A percentile compares a stretch with the other conserved stretches of the same genome.
Evolutionary conservation across 2,113 vertebrate species (phyloP).

Genomic region (Dryoscopus gambensis): DNA sequence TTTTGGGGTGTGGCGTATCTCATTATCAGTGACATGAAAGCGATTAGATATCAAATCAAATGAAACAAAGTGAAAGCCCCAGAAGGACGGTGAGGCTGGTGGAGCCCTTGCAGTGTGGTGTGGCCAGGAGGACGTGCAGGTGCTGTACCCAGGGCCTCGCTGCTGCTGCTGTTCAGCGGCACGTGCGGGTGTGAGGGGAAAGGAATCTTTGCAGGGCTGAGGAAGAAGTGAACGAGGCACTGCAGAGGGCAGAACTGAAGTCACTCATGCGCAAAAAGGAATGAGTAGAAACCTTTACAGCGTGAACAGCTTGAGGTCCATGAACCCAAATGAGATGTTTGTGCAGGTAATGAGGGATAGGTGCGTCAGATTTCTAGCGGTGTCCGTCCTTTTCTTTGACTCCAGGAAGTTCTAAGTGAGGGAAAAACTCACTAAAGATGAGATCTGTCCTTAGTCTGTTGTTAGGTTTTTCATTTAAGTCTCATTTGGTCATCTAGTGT

Average conservation of each 20-base stretch:
- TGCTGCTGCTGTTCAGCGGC: neutral
- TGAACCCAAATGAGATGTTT: neutral
- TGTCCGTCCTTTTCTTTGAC: neutral
- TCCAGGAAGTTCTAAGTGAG: neutral
- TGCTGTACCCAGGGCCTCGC: neutral
- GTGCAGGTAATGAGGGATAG: neutral
- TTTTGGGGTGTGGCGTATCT: neutral
- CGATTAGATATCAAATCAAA: neutral
- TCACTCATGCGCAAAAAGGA: neutral
- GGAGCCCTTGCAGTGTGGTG: neutral
- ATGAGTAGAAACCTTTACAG: neutral
- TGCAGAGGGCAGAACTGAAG: neutral
- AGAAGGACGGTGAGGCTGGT: neutral
- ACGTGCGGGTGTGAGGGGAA: neutral
- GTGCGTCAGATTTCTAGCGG: neutral
- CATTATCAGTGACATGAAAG: neutral
- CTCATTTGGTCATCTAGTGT: neutral
- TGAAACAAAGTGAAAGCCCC: accelerated
- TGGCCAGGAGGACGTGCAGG: neutral
- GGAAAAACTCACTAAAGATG: neutral
- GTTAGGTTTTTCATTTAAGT: neutral
- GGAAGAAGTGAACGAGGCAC: neutral
- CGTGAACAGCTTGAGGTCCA: neutral
- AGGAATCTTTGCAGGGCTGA: neutral
- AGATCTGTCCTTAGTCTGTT: neutral